phyloP scores from a whole-genome alignment of 2,797 vertebrate species.

The Enteromius mattozi region DNA sequence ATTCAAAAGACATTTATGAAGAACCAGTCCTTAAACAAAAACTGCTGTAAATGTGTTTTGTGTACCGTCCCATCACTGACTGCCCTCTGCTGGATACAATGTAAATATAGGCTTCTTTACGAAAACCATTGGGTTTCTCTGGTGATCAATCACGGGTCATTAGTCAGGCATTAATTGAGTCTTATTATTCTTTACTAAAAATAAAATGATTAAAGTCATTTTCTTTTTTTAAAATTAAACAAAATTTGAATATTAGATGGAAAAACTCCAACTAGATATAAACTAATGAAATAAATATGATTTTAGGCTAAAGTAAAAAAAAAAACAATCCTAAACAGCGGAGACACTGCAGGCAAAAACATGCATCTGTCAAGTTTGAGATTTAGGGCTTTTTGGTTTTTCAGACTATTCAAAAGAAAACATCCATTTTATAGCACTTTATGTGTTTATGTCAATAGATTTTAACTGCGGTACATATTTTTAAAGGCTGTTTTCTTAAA shows the following conservation, averaged over 20 bases:
- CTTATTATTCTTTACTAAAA: neutral
- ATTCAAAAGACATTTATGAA: neutral
- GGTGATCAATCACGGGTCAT: neutral
- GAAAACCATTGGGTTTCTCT: neutral
- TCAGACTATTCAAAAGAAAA: too few relatives aligned
- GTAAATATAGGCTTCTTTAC: neutral
- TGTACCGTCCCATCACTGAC: neutral
- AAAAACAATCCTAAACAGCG: neutral
- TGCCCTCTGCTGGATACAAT: conserved; percentile 54
- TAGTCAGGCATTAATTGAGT: neutral
- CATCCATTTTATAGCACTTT: too few relatives aligned
- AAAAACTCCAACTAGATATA: neutral
- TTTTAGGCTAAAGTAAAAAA: neutral
- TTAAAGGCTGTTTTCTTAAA: too few relatives aligned
- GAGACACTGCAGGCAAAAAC: too few relatives aligned
- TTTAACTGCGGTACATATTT: too few relatives aligned
- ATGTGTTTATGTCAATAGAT: too few relatives aligned
- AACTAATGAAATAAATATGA: neutral
- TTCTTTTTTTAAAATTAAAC: neutral
- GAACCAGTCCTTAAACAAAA: conserved; percentile 9
- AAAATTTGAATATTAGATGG: neutral
- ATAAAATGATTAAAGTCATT: neutral
- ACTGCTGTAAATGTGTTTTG: neutral
- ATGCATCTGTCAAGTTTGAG: too few relatives aligned
- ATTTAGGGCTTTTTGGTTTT: too few relatives aligned